Conservation (phyloP, 2,888 invertebrate species). For the Rhorus exstirpatorius region DNA sequence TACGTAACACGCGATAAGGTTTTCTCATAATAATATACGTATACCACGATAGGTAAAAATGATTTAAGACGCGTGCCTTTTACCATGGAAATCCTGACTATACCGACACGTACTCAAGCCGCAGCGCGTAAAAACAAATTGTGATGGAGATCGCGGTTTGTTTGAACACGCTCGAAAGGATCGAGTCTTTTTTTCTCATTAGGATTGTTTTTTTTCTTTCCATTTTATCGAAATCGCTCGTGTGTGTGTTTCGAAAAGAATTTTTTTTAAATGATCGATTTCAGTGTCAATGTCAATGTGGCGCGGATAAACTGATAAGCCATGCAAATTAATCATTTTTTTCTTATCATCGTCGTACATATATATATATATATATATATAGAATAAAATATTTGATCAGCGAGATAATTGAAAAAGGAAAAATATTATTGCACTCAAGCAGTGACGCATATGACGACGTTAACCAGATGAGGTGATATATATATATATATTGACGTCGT, state of each 20-base stretch:
- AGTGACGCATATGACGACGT: slow-evolving; percentile 49
- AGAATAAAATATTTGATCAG: slow-evolving; percentile 51
- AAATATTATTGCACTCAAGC: slow-evolving; percentile 39
- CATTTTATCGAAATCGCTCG: neutral
- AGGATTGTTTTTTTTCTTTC: neutral
- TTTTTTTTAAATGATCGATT: neutral
- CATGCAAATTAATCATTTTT: slow-evolving; percentile 22
- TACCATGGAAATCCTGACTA: slow-evolving; percentile 70
- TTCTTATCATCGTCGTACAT: slow-evolving; percentile 14
- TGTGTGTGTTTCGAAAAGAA: neutral
- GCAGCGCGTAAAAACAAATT: slow-evolving; percentile 79
- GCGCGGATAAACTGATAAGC: slow-evolving; percentile 16
- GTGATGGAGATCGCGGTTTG: slow-evolving; percentile 75
- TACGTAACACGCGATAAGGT: slow-evolving; percentile 37
- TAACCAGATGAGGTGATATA: slow-evolving; percentile 9
- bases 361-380: slow-evolving; percentile 8
- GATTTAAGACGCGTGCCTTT: slow-evolving; percentile 46
- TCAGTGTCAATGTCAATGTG: slow-evolving; percentile 50
- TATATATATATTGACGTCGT: slow-evolving; percentile 37
- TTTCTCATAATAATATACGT: slow-evolving; percentile 69
- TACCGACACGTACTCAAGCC: slow-evolving; percentile 72
- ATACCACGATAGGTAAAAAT: no score
- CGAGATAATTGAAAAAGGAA: slow-evolving; percentile 17
- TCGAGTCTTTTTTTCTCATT: slow-evolving; percentile 21
- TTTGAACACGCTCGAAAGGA: slow-evolving; percentile 53